Conservation (phyloP, 2,888 invertebrate genomes). For the Hemistola chrysoprasaria region DNA sequence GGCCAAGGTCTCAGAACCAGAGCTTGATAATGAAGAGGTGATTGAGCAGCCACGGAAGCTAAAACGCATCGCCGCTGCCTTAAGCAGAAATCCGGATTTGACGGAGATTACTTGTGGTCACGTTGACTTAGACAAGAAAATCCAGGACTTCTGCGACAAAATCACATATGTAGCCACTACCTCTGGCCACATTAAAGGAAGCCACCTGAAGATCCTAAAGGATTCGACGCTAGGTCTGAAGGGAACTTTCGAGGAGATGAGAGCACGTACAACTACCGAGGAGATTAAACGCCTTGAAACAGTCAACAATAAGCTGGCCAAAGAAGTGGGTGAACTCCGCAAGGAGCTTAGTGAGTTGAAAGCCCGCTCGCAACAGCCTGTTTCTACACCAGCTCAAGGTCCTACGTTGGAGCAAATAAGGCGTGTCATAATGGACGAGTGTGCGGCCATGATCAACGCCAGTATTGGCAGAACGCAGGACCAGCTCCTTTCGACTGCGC, state of each 20-base stretch:
- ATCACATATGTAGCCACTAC: not conserved
- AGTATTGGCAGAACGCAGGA: too few species aligned
- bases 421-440: too few species aligned
- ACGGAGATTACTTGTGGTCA: not conserved
- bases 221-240: not conserved
- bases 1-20: too few species aligned
- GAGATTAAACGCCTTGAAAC: not conserved
- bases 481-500: too few species aligned
- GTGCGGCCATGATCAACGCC: too few species aligned
- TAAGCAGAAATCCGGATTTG: too few species aligned
- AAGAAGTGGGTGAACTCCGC: not conserved
- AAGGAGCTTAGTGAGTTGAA: not conserved
- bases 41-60: too few species aligned
- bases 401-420: too few species aligned
- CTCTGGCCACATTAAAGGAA: not conserved
- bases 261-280: not conserved
- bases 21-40: too few species aligned
- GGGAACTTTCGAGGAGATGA: not conserved
- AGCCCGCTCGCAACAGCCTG: not conserved
- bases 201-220: not conserved
- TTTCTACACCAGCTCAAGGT: too few species aligned
- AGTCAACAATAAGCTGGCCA: not conserved
- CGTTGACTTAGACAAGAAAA: not conserved
- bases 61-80: too few species aligned
- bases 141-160: not conserved